phyloP scores from a whole-genome alignment of 2,888 invertebrate species.

The Drosophila longiperda region DNA sequence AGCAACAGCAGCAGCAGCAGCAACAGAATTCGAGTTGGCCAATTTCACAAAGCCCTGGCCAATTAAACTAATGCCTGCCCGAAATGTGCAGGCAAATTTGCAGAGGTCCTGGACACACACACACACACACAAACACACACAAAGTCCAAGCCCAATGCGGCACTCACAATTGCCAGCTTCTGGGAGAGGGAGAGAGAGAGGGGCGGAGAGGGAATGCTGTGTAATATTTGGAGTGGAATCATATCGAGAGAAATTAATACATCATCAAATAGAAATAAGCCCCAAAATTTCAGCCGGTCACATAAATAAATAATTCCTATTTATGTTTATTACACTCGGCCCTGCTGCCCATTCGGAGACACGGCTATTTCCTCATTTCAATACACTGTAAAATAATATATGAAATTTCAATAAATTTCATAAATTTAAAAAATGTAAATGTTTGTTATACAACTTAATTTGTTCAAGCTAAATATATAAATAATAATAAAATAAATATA shows the following conservation, averaged over 20 bases:
- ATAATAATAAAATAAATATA: too few relatives aligned
- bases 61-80: conserved; percentile 65
- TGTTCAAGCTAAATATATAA: background rate
- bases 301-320: conserved; percentile 80
- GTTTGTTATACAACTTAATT: fast-evolving
- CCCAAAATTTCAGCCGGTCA: conserved; percentile 60
- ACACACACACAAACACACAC: conserved; percentile 8
- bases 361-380: conserved; percentile 2
- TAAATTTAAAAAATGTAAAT: background rate
- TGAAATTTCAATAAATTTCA: background rate
- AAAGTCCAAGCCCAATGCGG: background rate
- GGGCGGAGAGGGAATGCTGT: background rate
- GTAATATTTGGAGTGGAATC: conserved; percentile 50
- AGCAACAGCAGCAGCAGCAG: conserved; percentile 10
- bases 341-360: conserved; percentile 39
- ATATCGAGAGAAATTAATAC: conserved; percentile 71
- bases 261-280: conserved; percentile 66
- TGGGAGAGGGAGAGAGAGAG: background rate
- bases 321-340: conserved; percentile 74
- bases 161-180: background rate
- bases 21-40: conserved; percentile 44
- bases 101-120: conserved; percentile 17
- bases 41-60: conserved; percentile 59
- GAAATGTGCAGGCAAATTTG: conserved; percentile 62
- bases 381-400: conserved; percentile 26